A percentile compares a stretch with the other conserved stretches of the same genome.
phyloP scores from a whole-genome alignment of 1,140 invertebrate genomes.

The Pseudomyrmex gracilis region DNA sequence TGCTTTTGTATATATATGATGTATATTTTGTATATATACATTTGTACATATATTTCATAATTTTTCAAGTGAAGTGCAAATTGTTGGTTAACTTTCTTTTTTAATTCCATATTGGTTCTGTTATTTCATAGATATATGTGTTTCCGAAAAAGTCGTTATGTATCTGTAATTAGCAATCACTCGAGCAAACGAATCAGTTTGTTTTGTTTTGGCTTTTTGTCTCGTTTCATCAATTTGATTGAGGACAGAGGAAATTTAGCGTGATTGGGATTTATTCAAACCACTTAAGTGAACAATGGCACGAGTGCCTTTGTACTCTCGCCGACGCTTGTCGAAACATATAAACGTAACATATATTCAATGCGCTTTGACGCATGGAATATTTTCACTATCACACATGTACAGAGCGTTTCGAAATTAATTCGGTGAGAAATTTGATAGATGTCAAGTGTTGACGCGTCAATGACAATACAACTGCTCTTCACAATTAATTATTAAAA shows the following conservation, averaged over 20 bases:
- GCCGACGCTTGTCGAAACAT: slow-evolving; percentile 20
- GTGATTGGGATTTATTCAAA: slow-evolving; percentile 54
- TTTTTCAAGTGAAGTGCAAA: background rate
- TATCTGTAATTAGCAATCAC: background rate
- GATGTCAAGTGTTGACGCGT: slow-evolving; percentile 13
- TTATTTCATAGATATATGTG: background rate
- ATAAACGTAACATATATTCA: slow-evolving; percentile 40
- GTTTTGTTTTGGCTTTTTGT: slow-evolving; percentile 44
- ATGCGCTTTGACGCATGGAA: slow-evolving; percentile 30
- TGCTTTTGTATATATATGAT: background rate
- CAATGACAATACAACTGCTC: background rate
- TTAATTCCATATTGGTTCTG: background rate
- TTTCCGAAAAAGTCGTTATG: slow-evolving; percentile 18
- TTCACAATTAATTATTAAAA: slow-evolving; percentile 31
- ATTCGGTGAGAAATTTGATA: slow-evolving; percentile 43
- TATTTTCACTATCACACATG: slow-evolving; percentile 29
- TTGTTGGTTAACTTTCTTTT: background rate
- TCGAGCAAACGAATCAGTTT: slow-evolving; percentile 11
- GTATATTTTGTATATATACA: no score
- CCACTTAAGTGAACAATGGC: slow-evolving; percentile 56
- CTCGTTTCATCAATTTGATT: slow-evolving; percentile 42
- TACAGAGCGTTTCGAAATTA: slow-evolving; percentile 30
- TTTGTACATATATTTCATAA: background rate
- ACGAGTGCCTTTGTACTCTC: slow-evolving; percentile 50
- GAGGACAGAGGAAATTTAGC: slow-evolving; percentile 51